phyloP scores from a whole-genome alignment of 2,888 invertebrate species.

The Nysson spinosus region DNA sequence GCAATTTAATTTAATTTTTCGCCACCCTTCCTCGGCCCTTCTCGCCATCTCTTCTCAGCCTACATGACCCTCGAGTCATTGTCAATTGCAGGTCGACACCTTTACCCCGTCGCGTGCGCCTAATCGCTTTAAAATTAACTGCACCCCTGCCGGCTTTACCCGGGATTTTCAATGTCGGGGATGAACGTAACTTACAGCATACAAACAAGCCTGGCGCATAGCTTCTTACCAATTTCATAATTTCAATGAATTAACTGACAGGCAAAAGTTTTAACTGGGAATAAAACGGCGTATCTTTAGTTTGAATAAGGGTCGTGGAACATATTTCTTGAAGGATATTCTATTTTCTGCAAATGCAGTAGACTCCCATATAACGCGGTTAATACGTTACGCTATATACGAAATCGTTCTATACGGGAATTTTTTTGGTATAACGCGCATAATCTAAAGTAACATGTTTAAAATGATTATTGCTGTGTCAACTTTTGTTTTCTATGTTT shows the following conservation, averaged over 20 bases:
- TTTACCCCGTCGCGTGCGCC: constrained; percentile 74
- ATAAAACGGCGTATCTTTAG: background rate
- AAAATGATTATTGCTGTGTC: too few relatives aligned
- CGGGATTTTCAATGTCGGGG: constrained; percentile 41
- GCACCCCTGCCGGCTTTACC: constrained; percentile 53
- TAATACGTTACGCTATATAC: too few relatives aligned
- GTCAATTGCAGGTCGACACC: constrained; percentile 76
- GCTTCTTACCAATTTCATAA: constrained; percentile 9
- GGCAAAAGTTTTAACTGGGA: constrained; percentile 7
- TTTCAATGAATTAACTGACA: constrained; percentile 14
- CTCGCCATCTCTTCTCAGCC: constrained; percentile 34
- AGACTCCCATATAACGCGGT: too few relatives aligned
- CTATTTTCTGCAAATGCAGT: too few relatives aligned
- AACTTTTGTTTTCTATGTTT: too few relatives aligned
- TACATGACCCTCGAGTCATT: constrained; percentile 58
- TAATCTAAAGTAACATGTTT: too few relatives aligned
- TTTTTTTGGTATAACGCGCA: too few relatives aligned
- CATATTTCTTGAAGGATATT: too few relatives aligned
- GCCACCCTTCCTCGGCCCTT: constrained; percentile 55
- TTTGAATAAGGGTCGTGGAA: too few relatives aligned
- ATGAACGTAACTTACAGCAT: constrained; percentile 2
- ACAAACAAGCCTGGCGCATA: background rate
- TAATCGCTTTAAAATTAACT: constrained; percentile 75
- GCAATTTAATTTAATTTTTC: constrained; percentile 69
- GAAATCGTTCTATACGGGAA: too few relatives aligned